Percentiles rank a stretch among this genome's conserved stretches.
phyloP scores from a whole-genome alignment of 2,113 vertebrate genomes.

The Ciconia stormi region DNA sequence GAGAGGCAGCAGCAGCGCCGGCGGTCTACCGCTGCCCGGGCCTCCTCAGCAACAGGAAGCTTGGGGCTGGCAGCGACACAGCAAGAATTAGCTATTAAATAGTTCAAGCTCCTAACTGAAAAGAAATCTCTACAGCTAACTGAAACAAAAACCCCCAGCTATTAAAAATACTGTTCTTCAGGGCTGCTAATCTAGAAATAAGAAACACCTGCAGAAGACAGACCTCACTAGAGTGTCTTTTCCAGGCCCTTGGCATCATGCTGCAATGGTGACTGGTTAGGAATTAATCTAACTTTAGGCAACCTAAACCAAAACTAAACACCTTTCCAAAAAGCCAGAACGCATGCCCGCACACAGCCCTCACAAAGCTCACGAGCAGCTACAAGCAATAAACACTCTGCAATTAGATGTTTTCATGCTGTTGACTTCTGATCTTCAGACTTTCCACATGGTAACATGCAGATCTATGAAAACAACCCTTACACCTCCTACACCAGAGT shows the following conservation, averaged over 20 bases:
- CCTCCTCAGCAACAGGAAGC: too few relatives aligned
- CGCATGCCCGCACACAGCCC: too few relatives aligned
- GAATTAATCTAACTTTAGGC: rapidly evolving
- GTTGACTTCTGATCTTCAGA: rapidly evolving
- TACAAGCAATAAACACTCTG: neutral
- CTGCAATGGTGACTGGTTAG: rapidly evolving
- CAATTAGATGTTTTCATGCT: too few relatives aligned
- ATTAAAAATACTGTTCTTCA: rapidly evolving
- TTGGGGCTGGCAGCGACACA: neutral
- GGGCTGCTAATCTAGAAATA: neutral
- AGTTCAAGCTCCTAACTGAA: too few relatives aligned
- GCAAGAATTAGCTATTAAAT: rapidly evolving
- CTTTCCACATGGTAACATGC: rapidly evolving
- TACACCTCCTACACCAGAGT: rapidly evolving
- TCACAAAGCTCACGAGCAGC: neutral
- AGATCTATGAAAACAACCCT: too few relatives aligned
- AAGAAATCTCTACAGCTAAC: rapidly evolving
- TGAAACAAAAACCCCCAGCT: rapidly evolving
- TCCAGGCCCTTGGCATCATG: rapidly evolving
- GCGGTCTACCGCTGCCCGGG: too few relatives aligned
- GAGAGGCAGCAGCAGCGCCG: too few relatives aligned
- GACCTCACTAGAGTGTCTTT: rapidly evolving
- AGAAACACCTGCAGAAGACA: too few relatives aligned
- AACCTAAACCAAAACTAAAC: neutral
- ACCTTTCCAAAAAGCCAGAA: neutral